Percentiles rank a stretch among this genome's conserved stretches.
Evolutionary conservation across 2,797 vertebrate species (phyloP).

Genomic region (Delichon dasypus): DNA sequence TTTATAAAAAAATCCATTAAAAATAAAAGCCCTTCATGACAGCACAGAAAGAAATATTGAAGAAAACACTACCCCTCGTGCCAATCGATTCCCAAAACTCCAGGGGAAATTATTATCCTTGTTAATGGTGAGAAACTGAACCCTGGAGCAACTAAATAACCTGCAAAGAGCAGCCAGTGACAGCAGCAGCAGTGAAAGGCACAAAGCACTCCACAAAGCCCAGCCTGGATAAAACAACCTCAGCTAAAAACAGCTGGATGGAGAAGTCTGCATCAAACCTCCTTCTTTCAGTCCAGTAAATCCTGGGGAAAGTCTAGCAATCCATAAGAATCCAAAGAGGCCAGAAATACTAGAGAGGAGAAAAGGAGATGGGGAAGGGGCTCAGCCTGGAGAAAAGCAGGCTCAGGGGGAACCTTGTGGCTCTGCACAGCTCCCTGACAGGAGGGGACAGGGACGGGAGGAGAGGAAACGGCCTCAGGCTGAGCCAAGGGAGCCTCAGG

Average conservation of each 20-base stretch:
- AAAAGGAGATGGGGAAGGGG: not conserved
- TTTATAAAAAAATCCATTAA: not conserved
- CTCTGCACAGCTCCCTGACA: not conserved
- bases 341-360: not conserved
- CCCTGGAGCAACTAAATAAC: not conserved
- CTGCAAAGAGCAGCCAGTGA: not conserved
- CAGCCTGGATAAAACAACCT: not conserved
- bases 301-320: not conserved
- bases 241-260: not conserved
- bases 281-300: not conserved
- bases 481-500: not conserved
- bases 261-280: not conserved
- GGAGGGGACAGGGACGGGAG: not conserved
- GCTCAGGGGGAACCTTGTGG: not conserved
- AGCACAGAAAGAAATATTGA: not conserved
- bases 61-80: not conserved
- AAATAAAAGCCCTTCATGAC: not conserved
- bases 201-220: not conserved
- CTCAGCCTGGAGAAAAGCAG: not conserved
- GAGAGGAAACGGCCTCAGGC: not conserved
- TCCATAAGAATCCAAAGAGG: not conserved
- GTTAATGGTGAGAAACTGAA: not conserved
- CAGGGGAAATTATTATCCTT: not conserved
- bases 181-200: not conserved
- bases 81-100: not conserved